Evolutionary conservation across 2,888 invertebrate genomes (phyloP).

Genomic region (Heliconius hortense): DNA sequence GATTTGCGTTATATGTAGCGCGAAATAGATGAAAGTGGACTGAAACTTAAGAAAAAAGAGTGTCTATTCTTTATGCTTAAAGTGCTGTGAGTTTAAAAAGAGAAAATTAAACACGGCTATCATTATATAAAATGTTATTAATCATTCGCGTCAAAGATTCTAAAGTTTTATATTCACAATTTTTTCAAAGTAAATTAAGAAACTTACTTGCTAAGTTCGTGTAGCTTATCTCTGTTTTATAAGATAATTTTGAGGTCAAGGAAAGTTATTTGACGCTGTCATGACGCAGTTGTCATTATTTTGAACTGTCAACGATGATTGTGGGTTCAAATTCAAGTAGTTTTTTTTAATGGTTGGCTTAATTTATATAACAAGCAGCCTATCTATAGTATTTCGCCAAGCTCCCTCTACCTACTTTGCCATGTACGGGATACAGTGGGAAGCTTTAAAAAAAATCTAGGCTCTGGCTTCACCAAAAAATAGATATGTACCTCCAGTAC

Average conservation of each 20-base stretch:
- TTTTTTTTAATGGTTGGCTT: too few relatives aligned
- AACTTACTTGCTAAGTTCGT: conserved; percentile 13
- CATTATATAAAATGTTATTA: conserved; percentile 30
- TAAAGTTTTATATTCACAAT: conserved; percentile 31
- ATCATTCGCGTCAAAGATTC: conserved; percentile 37
- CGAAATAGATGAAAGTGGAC: too few relatives aligned
- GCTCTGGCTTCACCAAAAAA: neutral
- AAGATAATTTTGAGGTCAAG: neutral
- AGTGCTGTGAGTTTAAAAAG: neutral
- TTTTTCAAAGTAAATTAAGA: conserved; percentile 18
- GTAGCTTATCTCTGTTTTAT: conserved; percentile 3
- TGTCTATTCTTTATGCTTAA: neutral
- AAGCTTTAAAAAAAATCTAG: too few relatives aligned
- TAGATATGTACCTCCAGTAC: neutral
- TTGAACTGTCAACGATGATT: neutral
- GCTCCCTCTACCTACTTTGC: too few relatives aligned
- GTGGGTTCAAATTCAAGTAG: neutral
- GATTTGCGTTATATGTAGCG: too few relatives aligned
- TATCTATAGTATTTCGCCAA: too few relatives aligned
- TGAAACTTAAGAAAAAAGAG: neutral
- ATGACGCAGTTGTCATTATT: neutral
- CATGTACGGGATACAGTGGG: too few relatives aligned
- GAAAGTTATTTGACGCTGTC: neutral
- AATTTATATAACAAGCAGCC: too few relatives aligned
- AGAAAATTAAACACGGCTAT: neutral